phyloP scores from a whole-genome alignment of 2,888 invertebrate species.

The Meiosimyza decipiens region DNA sequence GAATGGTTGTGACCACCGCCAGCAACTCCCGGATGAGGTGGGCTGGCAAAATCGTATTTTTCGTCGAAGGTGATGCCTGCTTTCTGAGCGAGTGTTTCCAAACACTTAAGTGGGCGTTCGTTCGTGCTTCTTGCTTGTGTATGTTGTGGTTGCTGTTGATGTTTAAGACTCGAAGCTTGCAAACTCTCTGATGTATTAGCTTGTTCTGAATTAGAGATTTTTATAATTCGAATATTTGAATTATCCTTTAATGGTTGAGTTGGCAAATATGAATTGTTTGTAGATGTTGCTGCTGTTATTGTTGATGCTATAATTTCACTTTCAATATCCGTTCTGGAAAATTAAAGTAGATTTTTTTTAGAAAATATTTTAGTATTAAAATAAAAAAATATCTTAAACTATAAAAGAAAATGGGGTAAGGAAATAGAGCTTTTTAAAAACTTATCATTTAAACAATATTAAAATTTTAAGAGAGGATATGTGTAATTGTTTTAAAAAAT shows the following conservation, averaged over 20 bases:
- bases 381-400: background rate
- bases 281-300: slow-evolving; percentile 47
- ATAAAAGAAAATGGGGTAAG: too few species aligned
- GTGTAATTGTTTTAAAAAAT: too few species aligned
- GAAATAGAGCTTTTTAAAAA: too few species aligned
- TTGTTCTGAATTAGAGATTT: slow-evolving; percentile 56
- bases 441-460: too few species aligned
- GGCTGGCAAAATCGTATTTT: slow-evolving; percentile 77
- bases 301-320: slow-evolving; percentile 39
- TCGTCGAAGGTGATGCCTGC: slow-evolving; percentile 80
- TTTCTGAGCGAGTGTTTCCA: slow-evolving; percentile 79
- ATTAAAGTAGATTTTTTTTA: slow-evolving; percentile 8
- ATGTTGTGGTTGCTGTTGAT: slow-evolving; percentile 57
- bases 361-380: background rate
- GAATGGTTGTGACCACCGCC: slow-evolving; percentile 29
- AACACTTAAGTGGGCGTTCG: slow-evolving; percentile 73
- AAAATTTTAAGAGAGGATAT: too few species aligned
- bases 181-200: slow-evolving; percentile 66
- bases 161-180: slow-evolving; percentile 53
- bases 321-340: slow-evolving; percentile 59
- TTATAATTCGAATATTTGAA: slow-evolving; percentile 61
- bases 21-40: slow-evolving; percentile 51
- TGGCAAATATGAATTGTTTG: slow-evolving; percentile 59
- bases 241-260: slow-evolving; percentile 64
- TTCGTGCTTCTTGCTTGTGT: slow-evolving; percentile 51